Evolutionary conservation across 2,888 invertebrate genomes (phyloP).

Genomic region (Plagodis dolabraria): DNA sequence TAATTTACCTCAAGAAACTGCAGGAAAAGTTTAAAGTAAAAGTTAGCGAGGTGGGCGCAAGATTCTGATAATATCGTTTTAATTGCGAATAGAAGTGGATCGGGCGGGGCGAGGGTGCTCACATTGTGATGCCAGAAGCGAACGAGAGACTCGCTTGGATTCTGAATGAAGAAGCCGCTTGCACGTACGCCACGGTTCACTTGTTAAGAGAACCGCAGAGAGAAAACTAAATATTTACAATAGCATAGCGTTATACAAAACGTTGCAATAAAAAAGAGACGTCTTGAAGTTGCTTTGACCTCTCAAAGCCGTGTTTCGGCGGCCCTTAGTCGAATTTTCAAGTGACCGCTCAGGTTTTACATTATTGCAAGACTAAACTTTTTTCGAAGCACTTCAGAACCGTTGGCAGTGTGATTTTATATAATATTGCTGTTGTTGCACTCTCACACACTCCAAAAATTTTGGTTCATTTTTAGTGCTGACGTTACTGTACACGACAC

Average conservation of each 20-base stretch:
- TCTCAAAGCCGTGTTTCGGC: slow-evolving; percentile 53
- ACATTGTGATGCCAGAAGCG: slow-evolving; percentile 67
- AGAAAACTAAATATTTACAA: slow-evolving; percentile 73
- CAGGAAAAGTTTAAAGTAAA: slow-evolving; percentile 50
- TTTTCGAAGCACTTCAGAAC: slow-evolving; percentile 73
- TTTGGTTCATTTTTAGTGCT: slow-evolving; percentile 22
- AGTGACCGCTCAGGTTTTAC: slow-evolving; percentile 65
- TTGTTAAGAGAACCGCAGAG: slow-evolving; percentile 71
- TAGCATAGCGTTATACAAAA: slow-evolving; percentile 73
- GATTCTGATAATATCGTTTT: slow-evolving; percentile 73
- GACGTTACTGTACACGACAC: slow-evolving; percentile 24
- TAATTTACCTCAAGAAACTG: slow-evolving; percentile 21
- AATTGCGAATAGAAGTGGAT: slow-evolving; percentile 67
- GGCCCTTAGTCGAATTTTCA: slow-evolving; percentile 62
- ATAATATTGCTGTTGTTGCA: slow-evolving; percentile 60
- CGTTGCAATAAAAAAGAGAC: slow-evolving; percentile 68
- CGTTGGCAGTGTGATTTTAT: slow-evolving; percentile 67
- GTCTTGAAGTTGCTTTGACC: slow-evolving; percentile 58
- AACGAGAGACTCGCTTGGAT: slow-evolving; percentile 54
- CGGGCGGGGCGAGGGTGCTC: slow-evolving; percentile 39
- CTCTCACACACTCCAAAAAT: slow-evolving; percentile 32
- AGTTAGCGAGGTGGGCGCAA: slow-evolving; percentile 59
- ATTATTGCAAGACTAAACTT: slow-evolving; percentile 67
- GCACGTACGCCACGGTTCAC: slow-evolving; percentile 70
- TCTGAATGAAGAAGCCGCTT: slow-evolving; percentile 59